These are phyloP conservation scores for Ferdinandea cuprea DNA, from an alignment of 2,888 invertebrate species.

Conservation along the genomic window DNA sequence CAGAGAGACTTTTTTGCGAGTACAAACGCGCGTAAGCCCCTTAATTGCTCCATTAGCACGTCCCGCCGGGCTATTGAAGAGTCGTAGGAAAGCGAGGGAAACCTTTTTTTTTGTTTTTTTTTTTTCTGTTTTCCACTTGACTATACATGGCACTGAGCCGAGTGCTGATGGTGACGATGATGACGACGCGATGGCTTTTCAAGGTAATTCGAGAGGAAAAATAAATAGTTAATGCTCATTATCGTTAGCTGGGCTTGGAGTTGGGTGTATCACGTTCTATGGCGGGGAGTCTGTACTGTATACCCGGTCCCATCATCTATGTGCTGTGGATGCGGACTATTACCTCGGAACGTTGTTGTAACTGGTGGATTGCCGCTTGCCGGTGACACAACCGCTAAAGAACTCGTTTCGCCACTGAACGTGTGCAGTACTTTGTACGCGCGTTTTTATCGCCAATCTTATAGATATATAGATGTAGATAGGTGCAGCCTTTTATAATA, in stretches of 20 bases:
- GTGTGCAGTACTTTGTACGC: slow-evolving; percentile 49
- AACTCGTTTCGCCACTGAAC: slow-evolving; percentile 62
- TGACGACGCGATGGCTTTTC: slow-evolving; percentile 61
- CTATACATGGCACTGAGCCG: slow-evolving; percentile 7
- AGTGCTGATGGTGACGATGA: slow-evolving; percentile 27
- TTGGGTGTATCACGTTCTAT: slow-evolving; percentile 51
- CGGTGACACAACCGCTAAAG: slow-evolving; percentile 67
- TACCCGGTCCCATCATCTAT: slow-evolving; percentile 35
- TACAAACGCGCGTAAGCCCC: slow-evolving; percentile 20
- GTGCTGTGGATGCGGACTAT: slow-evolving; percentile 25
- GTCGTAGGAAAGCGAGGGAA: not conserved
- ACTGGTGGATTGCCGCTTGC: slow-evolving; percentile 42
- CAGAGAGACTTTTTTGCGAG: slow-evolving; percentile 3
- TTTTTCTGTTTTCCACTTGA: not conserved
- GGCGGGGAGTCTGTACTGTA: slow-evolving; percentile 46
- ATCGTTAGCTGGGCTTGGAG: slow-evolving; percentile 35
- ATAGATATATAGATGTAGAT: not conserved
- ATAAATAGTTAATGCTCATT: slow-evolving; percentile 68
- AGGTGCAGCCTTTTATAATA: slow-evolving; percentile 43
- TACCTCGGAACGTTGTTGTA: slow-evolving; percentile 25
- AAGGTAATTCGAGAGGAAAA: slow-evolving; percentile 72
- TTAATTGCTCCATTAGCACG: slow-evolving; percentile 64
- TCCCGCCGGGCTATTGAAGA: slow-evolving; percentile 35
- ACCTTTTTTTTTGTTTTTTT: slow-evolving; percentile 16
- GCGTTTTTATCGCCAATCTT: slow-evolving; percentile 35